Evolutionary conservation across 1,140 invertebrate species (phyloP).

Genomic region (Coelopa frigida): DNA sequence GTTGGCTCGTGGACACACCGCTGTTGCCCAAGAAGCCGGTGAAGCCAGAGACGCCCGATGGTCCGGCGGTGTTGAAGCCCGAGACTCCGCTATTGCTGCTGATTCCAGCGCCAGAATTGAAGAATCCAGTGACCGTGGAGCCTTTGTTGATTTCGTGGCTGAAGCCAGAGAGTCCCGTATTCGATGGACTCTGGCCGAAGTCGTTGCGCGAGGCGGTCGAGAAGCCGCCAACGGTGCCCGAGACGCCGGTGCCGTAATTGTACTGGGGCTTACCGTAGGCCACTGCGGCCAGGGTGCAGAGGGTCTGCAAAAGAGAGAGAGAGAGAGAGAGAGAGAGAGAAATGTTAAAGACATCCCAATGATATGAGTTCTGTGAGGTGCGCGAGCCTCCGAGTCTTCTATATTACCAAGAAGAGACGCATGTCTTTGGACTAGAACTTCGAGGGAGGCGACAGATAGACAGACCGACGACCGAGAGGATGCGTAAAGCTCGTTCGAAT

Average conservation of each 20-base stretch:
- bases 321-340: neutral
- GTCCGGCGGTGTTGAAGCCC: neutral
- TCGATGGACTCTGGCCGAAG: too few relatives aligned
- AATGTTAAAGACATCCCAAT: neutral
- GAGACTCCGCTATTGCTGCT: neutral
- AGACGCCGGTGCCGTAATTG: slow-evolving; percentile 34
- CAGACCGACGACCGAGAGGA: too few relatives aligned
- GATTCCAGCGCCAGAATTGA: too few relatives aligned
- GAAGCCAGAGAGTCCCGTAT: too few relatives aligned
- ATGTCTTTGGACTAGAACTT: slow-evolving; percentile 13
- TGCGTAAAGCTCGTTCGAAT: slow-evolving; percentile 23
- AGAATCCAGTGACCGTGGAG: too few relatives aligned
- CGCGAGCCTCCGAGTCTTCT: slow-evolving; percentile 3
- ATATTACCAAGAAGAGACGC: slow-evolving; percentile 39
- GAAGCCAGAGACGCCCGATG: neutral
- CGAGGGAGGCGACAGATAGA: slow-evolving; percentile 6
- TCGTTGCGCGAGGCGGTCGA: neutral
- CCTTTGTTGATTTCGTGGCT: too few relatives aligned
- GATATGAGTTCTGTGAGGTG: neutral
- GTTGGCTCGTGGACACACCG: neutral
- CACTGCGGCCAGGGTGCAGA: slow-evolving; percentile 25
- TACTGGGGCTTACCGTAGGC: slow-evolving; percentile 35
- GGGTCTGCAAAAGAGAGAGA: slow-evolving; percentile 17
- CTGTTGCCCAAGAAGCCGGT: neutral
- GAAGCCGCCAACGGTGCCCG: slow-evolving; percentile 13